phyloP scores from a whole-genome alignment of 2,113 vertebrate genomes.

The Himantopus leucocephalus region DNA sequence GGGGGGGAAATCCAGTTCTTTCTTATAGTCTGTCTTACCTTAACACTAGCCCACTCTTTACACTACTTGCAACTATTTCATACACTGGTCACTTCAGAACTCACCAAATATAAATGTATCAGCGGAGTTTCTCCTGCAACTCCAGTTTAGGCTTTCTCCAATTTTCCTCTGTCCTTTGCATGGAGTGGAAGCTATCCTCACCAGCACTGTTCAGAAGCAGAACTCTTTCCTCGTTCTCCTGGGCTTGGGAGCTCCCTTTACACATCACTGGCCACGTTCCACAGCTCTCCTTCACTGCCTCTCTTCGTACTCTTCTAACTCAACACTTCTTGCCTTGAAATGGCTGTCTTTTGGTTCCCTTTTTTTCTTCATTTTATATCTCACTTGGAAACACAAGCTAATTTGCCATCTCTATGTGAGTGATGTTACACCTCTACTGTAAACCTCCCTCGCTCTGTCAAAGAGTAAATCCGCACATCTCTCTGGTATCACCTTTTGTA shows the following conservation, averaged over 20 bases:
- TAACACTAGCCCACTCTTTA: neutral
- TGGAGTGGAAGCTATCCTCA: neutral
- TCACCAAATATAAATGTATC: neutral
- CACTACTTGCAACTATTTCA: neutral
- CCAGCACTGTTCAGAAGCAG: neutral
- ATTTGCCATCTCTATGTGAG: neutral
- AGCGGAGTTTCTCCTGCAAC: neutral
- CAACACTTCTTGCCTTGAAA: neutral
- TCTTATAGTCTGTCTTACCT: neutral
- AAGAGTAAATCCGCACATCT: neutral
- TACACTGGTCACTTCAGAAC: neutral
- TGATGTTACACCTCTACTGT: neutral
- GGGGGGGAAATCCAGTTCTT: constrained; percentile 17
- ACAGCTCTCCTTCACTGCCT: neutral
- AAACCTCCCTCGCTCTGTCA: neutral
- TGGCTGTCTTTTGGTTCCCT: neutral
- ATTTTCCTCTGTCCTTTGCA: neutral
- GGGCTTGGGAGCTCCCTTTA: neutral
- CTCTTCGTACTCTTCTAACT: neutral
- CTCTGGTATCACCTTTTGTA: neutral
- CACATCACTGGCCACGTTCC: neutral
- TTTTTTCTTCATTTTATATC: neutral
- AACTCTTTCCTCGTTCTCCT: neutral
- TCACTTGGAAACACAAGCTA: neutral
- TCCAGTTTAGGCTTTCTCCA: neutral